Evolutionary conservation across 2,113 vertebrate species (phyloP).

Genomic region (Muntiacus muntjak): DNA sequence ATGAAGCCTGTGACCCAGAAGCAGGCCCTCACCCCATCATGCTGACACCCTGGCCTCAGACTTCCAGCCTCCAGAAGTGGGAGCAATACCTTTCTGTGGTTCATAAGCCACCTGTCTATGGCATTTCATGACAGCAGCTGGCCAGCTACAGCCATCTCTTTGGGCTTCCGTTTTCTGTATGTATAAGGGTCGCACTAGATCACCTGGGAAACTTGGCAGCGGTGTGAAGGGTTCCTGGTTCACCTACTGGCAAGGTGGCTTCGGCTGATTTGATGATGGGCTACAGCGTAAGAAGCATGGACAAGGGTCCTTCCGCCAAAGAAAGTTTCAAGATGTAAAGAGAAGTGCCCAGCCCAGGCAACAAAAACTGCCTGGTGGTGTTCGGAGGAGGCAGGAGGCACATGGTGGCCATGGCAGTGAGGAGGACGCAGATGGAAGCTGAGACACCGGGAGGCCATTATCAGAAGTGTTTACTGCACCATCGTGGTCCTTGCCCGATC

Average conservation of each 20-base stretch:
- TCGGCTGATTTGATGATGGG: neutral
- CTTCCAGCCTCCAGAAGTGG: neutral
- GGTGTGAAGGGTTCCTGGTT: neutral
- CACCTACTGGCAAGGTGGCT: neutral
- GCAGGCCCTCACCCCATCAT: neutral
- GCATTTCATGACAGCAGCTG: neutral
- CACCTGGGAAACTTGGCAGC: neutral
- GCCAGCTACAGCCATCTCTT: neutral
- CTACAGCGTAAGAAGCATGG: neutral
- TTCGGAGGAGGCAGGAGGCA: neutral
- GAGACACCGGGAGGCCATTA: neutral
- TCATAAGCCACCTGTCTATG: neutral
- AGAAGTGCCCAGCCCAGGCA: neutral
- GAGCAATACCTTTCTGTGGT: neutral
- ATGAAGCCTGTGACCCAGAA: neutral
- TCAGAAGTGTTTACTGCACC: neutral
- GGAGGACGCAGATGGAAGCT: neutral
- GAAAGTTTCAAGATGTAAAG: neutral
- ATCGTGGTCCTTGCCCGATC: neutral
- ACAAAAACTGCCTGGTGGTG: neutral
- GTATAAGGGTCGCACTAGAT: neutral
- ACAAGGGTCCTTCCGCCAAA: neutral
- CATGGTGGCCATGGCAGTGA: fast-evolving
- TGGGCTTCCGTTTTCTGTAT: neutral
- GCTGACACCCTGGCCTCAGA: neutral